Base-by-base conservation (phyloP, 1,140 invertebrate genomes). In the Drosophila nikananu region DNA sequence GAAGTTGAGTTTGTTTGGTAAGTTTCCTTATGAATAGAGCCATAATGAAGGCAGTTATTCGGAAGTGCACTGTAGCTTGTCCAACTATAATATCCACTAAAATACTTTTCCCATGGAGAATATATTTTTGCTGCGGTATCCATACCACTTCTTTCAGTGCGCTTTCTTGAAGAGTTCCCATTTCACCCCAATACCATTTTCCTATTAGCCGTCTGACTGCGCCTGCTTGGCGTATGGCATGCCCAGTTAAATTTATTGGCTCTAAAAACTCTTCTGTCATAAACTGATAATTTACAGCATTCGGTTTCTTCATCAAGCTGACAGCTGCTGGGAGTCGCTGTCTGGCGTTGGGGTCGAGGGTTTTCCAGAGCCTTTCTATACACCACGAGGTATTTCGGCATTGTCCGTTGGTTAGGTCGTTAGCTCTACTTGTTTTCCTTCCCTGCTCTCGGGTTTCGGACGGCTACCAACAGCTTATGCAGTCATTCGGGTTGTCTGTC, bases 251-350 rank as follows among this genome's bases (percentile, higher is more conserved):
- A 89, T 89, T 89, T 90, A 89, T 89, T 84, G 84, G 70, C 81
- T 72, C 90, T 89, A 78, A 72, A 89, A 89, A 89, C 68, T 89
- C 89, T 90, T 81, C 78, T 81, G 86, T 79, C 84, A 84, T 89
- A 81, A 89, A 89, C 75, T 84, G 54, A 84, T 89, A 89, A 89
- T 89, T 89, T 89, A 89, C 84, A 90, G 86, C 81, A 89, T 89
- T 89, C 84, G 81, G 68, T 90, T 83, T 65, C 54, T 52, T 70
- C 80, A 79, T 89, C 86, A 79, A 60, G 59, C 70, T 68, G 84
- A 79, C 84, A 84, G 81, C 81, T 72, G 55, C 81, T n/a, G 39
- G 37, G 37, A 39, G 37, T 39, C 15, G 15, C 19, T 68, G 65
- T 57, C 62, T 32, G 13, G 55, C 39, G 61, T 58, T 66, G n/a